These are phyloP conservation scores for Ischnus inquisitorius DNA, from an alignment of 2,888 invertebrate genomes.

Conservation along the genomic window DNA sequence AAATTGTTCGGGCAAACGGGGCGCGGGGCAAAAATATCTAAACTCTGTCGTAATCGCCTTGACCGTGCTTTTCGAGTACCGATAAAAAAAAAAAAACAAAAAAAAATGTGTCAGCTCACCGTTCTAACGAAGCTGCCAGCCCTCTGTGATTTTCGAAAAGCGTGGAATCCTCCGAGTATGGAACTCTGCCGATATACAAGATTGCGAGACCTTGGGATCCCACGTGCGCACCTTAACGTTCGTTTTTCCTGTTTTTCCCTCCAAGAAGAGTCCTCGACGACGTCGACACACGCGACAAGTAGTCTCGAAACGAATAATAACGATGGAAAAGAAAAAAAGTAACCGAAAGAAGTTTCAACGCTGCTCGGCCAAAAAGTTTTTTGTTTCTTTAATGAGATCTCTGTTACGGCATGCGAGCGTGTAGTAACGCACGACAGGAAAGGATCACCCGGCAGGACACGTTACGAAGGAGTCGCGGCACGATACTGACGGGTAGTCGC, in stretches of 20 bases:
- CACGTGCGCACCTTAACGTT: constrained; percentile 64
- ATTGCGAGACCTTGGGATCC: constrained; percentile 6
- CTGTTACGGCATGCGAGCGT: neutral
- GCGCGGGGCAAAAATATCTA: neutral
- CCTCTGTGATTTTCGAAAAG: constrained; percentile 52
- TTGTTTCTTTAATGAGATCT: neutral
- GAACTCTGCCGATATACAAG: neutral
- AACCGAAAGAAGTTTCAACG: neutral
- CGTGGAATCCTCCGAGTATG: constrained; percentile 45
- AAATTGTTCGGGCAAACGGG: neutral
- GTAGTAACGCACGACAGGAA: constrained; percentile 10
- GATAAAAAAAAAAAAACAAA: constrained; percentile 1
- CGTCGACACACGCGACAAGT: constrained; percentile 42
- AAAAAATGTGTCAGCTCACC: constrained; percentile 38
- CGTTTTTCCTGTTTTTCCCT: neutral
- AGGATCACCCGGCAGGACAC: constrained; percentile 73
- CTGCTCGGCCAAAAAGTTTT: neutral
- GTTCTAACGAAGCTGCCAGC: constrained; percentile 62
- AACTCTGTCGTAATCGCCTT: too few relatives aligned
- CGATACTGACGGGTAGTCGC: constrained; percentile 82
- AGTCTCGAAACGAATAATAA: neutral
- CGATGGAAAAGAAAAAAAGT: neutral
- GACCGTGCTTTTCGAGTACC: neutral
- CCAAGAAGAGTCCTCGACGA: constrained; percentile 4
- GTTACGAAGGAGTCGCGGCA: constrained; percentile 83